A percentile compares a stretch with the other conserved stretches of the same genome.
phyloP scores from a whole-genome alignment of 2,113 vertebrate genomes.

The Melanostigma gelatinosum region DNA sequence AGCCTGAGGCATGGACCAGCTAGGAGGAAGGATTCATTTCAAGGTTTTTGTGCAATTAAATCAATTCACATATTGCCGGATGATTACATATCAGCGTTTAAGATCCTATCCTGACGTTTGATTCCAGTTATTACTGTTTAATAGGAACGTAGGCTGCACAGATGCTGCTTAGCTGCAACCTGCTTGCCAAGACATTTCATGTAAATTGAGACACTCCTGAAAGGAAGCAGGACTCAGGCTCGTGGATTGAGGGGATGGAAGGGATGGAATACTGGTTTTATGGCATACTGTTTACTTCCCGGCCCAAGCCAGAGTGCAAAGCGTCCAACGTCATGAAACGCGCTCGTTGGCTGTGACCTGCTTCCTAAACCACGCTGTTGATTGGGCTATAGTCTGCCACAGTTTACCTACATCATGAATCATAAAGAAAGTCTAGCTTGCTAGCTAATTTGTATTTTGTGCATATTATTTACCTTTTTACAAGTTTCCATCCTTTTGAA shows the following conservation, averaged over 20 bases:
- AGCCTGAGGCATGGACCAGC: background rate
- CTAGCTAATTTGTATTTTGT: background rate
- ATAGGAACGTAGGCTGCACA: background rate
- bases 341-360: background rate
- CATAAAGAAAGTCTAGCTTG: background rate
- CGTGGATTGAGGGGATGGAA: background rate
- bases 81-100: background rate
- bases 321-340: background rate
- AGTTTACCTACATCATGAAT: background rate
- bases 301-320: background rate
- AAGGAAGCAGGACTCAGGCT: background rate
- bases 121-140: background rate
- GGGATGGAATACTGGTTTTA: background rate
- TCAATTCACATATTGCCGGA: background rate
- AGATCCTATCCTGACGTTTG: background rate
- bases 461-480: background rate
- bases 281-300: background rate
- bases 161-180: background rate
- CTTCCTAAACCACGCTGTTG: background rate
- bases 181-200: background rate
- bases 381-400: background rate
- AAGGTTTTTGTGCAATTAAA: constrained; percentile 7
- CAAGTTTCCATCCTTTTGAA: background rate
- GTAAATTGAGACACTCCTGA: constrained; percentile 2
- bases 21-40: background rate